Percentiles rank a stretch among this genome's conserved stretches.
These are phyloP conservation scores for Cryptotermes secundus DNA, from an alignment of 1,140 invertebrate genomes.

Conservation along the genomic window DNA sequence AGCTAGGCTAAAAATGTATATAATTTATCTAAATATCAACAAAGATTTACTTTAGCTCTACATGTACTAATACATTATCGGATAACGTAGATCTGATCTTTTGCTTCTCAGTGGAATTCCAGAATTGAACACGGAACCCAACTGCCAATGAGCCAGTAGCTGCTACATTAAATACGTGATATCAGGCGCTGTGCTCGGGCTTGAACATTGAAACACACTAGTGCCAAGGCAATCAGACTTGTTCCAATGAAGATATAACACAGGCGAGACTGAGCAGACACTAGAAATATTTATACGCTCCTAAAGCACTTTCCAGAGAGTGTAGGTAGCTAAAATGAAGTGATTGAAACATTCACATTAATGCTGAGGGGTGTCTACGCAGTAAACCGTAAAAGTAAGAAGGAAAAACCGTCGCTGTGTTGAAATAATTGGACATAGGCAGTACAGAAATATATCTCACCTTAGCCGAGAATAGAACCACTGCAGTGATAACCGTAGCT, in stretches of 20 bases:
- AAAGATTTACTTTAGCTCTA: too few species aligned
- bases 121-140: background rate
- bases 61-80: background rate
- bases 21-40: too few species aligned
- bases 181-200: background rate
- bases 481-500: too few species aligned
- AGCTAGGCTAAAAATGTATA: too few species aligned
- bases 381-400: too few species aligned
- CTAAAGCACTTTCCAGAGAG: background rate
- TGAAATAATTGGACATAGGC: too few species aligned
- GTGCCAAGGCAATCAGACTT: background rate
- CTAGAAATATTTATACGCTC: background rate
- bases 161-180: background rate
- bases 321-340: background rate
- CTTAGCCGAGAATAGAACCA: too few species aligned
- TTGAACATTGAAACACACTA: background rate
- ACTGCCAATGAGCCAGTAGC: background rate
- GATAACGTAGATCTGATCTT: background rate
- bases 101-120: background rate
- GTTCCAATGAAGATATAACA: background rate
- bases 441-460: too few species aligned
- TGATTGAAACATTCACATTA: background rate
- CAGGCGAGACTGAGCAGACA: background rate
- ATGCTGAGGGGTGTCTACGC: too few species aligned
- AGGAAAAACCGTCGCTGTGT: too few species aligned